Base-by-base conservation (phyloP, 1,140 invertebrate genomes). In the Heliconius hewitsoni region DNA sequence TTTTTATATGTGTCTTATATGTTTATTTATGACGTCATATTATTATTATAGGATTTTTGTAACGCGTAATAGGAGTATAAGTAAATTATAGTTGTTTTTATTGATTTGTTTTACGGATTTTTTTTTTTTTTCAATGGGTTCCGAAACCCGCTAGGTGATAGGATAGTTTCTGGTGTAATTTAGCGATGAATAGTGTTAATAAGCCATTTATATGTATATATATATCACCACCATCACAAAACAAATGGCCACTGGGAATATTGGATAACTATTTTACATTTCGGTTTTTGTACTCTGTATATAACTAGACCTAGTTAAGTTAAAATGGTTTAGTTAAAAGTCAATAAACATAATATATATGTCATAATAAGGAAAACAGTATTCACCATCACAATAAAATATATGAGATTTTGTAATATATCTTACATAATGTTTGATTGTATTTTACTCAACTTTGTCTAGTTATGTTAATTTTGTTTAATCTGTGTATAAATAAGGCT, bases 21-120 rank as follows among this genome's bases (percentile, higher is more conserved):
- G 81, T 88, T 86, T 85, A 85, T 85, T 85, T 84, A 85, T 87
- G 83, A 85, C 80, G 87, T 90, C 79, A 86, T 52, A 52, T 52
- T 18, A 52, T 8, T 52, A 52, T 52, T 92, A 75, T 90, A 77
- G 85, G 83, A 86, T 86, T 93, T 93, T 93, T 93, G 88, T 93
- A 66, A 93, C 91, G 92, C 91, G 91, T 93, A 92, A 92, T 92
- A 86, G 50, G 16, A 19, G 50, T 89, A 80, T 92, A 93, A 93
- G 91, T 92, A 92, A 92, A 91, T 92, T 93, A 92, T 92, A 93
- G 89, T 90, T 91, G 91, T 93, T 92, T 93, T 92, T 90, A 89
- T 91, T 66, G 27, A 66, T 30, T 91, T 89, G 84, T 88, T 84
- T 86, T 87, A 88, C 23, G 9, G 86, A 81, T 81, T 84, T 86